Conservation (phyloP, 2,797 vertebrate species). For the Oceanodroma leucorhoa region DNA sequence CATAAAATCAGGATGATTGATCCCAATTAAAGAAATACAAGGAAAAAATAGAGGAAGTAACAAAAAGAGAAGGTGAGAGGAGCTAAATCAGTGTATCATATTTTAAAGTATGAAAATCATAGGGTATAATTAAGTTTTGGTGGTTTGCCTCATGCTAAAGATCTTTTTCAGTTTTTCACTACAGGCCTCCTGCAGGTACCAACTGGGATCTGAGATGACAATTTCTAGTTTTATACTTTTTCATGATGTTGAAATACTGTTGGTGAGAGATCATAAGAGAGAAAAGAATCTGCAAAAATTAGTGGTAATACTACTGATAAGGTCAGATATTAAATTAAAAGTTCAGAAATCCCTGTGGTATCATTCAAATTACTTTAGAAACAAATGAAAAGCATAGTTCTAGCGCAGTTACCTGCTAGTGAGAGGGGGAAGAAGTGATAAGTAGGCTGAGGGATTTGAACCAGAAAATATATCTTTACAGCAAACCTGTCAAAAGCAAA, state of each 20-base stretch:
- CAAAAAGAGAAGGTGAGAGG: background rate
- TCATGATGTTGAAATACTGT: background rate
- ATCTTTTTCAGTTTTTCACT: background rate
- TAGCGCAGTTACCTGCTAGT: background rate
- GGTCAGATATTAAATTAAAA: background rate
- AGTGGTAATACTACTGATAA: background rate
- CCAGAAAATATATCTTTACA: background rate
- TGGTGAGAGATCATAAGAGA: background rate
- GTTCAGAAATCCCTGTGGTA: background rate
- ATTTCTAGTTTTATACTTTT: background rate
- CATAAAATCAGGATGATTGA: background rate
- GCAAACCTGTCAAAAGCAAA: background rate
- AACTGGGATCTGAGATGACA: background rate
- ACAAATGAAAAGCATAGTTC: background rate
- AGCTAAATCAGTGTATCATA: background rate
- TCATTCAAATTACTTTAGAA: background rate
- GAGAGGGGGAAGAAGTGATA: background rate
- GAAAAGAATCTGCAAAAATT: background rate
- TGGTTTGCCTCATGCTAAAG: background rate
- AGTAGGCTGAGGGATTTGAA: background rate
- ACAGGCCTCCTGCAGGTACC: background rate
- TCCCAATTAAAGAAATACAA: background rate
- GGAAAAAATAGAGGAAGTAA: background rate
- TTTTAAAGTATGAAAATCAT: rapidly evolving
- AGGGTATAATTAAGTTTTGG: background rate